phyloP scores from a whole-genome alignment of 2,797 vertebrate genomes.

The Aphelocoma californica region DNA sequence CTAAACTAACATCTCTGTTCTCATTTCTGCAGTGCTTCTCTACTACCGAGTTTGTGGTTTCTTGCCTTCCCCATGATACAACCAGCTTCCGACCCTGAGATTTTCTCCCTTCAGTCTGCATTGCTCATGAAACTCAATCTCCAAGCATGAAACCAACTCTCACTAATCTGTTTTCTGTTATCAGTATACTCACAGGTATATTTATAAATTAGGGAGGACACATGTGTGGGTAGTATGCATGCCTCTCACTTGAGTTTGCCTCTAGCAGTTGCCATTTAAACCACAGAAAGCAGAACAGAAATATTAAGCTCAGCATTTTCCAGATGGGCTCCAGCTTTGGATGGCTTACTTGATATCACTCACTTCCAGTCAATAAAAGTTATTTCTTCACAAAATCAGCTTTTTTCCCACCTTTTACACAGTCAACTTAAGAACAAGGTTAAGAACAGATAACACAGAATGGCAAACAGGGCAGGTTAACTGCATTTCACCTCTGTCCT shows the following conservation, averaged over 20 bases:
- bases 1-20: not conserved
- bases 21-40: not conserved
- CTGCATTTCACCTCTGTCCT: not conserved
- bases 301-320: not conserved
- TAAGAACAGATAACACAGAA: not conserved
- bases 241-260: not conserved
- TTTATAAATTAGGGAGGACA: not conserved
- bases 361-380: not conserved
- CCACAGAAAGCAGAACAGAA: not conserved
- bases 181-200: not conserved
- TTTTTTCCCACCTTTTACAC: not conserved
- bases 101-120: not conserved
- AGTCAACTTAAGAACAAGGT: not conserved
- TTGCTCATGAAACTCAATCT: slow-evolving; percentile 7
- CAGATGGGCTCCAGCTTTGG: not conserved
- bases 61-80: not conserved
- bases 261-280: not conserved
- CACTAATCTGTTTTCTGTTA: not conserved
- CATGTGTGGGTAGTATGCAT: not conserved
- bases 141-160: not conserved
- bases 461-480: not conserved
- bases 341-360: not conserved
- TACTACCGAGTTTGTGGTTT: not conserved
- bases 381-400: not conserved
- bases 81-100: not conserved